Conservation (phyloP, 2,113 vertebrate genomes). For the Lota lota region DNA sequence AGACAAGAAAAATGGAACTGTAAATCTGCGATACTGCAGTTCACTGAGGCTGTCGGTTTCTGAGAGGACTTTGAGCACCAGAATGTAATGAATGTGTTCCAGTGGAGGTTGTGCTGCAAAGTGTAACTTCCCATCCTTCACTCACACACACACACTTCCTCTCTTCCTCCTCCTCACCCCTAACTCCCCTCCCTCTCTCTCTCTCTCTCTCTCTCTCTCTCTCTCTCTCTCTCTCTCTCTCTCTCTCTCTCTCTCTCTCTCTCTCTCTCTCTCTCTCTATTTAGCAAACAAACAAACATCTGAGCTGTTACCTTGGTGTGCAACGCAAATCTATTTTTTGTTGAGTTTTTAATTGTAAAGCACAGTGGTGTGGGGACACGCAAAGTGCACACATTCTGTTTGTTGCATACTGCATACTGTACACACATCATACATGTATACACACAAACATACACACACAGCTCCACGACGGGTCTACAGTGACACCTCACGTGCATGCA, state of each 20-base stretch:
- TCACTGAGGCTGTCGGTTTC: conserved; percentile 40
- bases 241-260: background rate
- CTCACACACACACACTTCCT: background rate
- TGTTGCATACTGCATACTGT: conserved; percentile 28
- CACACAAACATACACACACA: conserved; percentile 5
- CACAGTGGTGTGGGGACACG: conserved; percentile 39
- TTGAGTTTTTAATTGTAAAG: conserved; percentile 29
- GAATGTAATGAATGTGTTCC: too few species aligned
- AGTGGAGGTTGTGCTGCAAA: too few species aligned
- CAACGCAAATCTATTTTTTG: conserved; percentile 10
- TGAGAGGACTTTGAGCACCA: too few species aligned
- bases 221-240: background rate
- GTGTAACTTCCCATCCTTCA: too few species aligned
- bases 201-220: background rate
- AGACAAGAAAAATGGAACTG: too few species aligned
- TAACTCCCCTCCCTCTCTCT: background rate
- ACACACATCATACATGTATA: conserved; percentile 40
- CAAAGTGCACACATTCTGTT: conserved; percentile 43
- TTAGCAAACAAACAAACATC: too few species aligned
- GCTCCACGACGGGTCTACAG: background rate
- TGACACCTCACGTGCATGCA: conserved; percentile 6
- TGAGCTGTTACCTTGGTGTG: conserved; percentile 12
- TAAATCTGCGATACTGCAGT: background rate
- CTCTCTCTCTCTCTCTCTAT: background rate
- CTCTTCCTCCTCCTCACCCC: background rate